Conservation (phyloP, 1,140 invertebrate genomes). For the Vollenhovia emeryi region DNA sequence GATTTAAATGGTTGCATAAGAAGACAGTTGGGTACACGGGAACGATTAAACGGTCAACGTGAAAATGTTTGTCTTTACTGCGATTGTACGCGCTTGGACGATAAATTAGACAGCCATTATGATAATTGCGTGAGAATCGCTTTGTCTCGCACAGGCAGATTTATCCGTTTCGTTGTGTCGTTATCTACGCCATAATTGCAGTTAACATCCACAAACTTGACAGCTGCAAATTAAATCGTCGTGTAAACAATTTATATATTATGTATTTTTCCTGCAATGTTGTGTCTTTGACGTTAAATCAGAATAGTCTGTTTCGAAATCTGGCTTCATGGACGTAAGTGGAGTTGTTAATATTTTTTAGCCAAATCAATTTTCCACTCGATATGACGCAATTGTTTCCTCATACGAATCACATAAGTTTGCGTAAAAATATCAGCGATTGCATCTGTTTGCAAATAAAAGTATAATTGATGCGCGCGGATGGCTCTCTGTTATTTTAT, state of each 20-base stretch:
- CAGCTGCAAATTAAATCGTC: slow-evolving; percentile 29
- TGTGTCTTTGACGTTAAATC: not conserved
- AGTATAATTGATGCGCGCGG: not conserved
- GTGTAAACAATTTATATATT: slow-evolving; percentile 10
- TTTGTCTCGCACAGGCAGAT: slow-evolving; percentile 33
- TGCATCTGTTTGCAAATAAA: slow-evolving; percentile 19
- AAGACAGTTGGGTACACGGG: not conserved
- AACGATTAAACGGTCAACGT: slow-evolving; percentile 27
- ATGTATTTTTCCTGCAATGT: not conserved
- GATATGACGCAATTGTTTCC: not conserved
- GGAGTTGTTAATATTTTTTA: not conserved
- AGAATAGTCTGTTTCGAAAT: not conserved
- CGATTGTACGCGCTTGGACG: not conserved
- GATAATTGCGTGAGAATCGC: slow-evolving; percentile 42
- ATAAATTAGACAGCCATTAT: slow-evolving; percentile 21
- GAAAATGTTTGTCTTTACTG: slow-evolving; percentile 24
- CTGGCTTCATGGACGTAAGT: not conserved
- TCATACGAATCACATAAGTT: not conserved
- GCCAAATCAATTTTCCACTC: not conserved
- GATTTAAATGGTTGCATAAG: slow-evolving; percentile 6
- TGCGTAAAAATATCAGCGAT: slow-evolving; percentile 13
- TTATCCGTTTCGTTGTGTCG: slow-evolving; percentile 11
- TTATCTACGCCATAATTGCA: slow-evolving; percentile 20
- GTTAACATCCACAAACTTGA: not conserved
- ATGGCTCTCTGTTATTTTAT: slow-evolving; percentile 22